Conservation (phyloP, 2,888 invertebrate species). For the Tipula lateralis region DNA sequence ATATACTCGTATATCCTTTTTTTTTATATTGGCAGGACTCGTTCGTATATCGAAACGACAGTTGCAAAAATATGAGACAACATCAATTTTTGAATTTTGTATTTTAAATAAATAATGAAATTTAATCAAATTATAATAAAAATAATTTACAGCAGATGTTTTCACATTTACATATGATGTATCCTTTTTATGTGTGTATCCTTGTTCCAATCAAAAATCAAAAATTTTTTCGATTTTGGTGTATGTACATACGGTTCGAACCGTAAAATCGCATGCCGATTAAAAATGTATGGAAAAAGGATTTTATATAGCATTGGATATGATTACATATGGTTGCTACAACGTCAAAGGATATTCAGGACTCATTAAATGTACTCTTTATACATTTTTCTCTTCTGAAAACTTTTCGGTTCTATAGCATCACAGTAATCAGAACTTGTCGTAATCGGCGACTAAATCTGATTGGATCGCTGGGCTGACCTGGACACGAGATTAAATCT, state of each 20-base stretch:
- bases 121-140: constrained; percentile 24
- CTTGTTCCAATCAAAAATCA: neutral
- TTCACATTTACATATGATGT: neutral
- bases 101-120: constrained; percentile 12
- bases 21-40: too few species aligned
- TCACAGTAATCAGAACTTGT: too few species aligned
- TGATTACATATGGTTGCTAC: too few species aligned
- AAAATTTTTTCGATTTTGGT: neutral
- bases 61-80: neutral
- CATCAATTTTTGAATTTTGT: neutral
- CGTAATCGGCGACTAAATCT: too few species aligned
- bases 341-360: too few species aligned
- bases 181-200: neutral
- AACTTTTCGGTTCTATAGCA: too few species aligned
- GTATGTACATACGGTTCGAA: neutral
- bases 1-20: neutral
- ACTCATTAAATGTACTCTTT: too few species aligned
- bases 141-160: neutral
- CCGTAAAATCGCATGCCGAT: neutral
- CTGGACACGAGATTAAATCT: too few species aligned
- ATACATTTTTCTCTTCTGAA: too few species aligned
- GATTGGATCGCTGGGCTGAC: too few species aligned
- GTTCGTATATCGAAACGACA: neutral
- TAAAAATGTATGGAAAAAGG: neutral
- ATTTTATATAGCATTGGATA: neutral